Base-by-base conservation (phyloP, 2,113 vertebrate genomes). In the Ornithorhynchus anatinus region DNA sequence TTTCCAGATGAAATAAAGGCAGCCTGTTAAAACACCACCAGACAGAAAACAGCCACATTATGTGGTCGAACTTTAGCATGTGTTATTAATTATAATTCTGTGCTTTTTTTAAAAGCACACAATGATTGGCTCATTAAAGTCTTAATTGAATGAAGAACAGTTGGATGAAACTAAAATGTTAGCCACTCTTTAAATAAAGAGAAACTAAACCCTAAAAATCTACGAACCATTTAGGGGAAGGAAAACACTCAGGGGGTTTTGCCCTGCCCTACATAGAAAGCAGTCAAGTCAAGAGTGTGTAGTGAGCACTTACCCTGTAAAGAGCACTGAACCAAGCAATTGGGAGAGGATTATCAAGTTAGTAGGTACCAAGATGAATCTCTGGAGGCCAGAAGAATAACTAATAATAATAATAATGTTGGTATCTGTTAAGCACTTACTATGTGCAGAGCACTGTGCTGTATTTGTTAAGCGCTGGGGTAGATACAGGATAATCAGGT, bases 1-100 rank as follows among this genome's bases (percentile, higher is more conserved):
- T 80, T 74, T 71, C 70, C 69, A 25, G 56, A 73, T 68, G 57
- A 78, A 75, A 69, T 37, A 59, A 40, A 80, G 6, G 15, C 15
- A 40, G 25, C 58, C 52, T 67, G 60, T 36, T 66, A 60, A 40
- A 40, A 42, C 70, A 58, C 50, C 73, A 64, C 47, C 53, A 67
- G 57, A 45, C 59, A 60, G 1, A 10, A 48, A 68, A 68, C 35
- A 52, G 52, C 60, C 70, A 57, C 27, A 56, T 45, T n/a, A 31
- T 53, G 9, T 57, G 45, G 67, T 73, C 63, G 10, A 3, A 19
- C 75, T 73, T 79, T 58, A 73, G 58, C 42, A 51, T 45, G 39
- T 70, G 19, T 23, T 53, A 68, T 57, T 70, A 67, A 78, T 73
- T 82, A 66, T 19, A 47, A 54, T 64, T 50, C 63, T 17, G 72